Evolutionary conservation across 2,888 invertebrate species (phyloP).

Genomic region (Nomada hirtipes): DNA sequence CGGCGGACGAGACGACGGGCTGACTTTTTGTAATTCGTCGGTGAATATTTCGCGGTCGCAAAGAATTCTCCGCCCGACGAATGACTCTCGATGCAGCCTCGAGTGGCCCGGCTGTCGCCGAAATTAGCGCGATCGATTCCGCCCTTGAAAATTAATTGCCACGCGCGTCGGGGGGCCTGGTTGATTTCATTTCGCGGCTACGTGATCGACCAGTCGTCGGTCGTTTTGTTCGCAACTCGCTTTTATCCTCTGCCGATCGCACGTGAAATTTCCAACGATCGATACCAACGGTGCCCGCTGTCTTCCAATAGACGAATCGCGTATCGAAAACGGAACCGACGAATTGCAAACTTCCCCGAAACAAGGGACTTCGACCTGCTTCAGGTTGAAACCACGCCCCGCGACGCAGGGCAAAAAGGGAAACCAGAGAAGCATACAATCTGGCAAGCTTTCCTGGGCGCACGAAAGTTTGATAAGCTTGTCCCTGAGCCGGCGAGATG

Average conservation of each 20-base stretch:
- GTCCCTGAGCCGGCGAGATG: slow-evolving; percentile 9
- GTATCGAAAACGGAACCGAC: too few species aligned
- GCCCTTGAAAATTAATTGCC: slow-evolving; percentile 66
- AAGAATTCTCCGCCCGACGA: slow-evolving; percentile 53
- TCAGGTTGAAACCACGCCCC: too few species aligned
- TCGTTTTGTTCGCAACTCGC: slow-evolving; percentile 48
- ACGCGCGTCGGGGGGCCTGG: slow-evolving; percentile 49
- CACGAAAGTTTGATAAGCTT: slow-evolving; percentile 46
- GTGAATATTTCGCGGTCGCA: slow-evolving; percentile 42
- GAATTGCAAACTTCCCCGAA: too few species aligned
- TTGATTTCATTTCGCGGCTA: slow-evolving; percentile 63
- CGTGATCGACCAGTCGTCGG: slow-evolving; percentile 11
- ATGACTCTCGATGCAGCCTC: slow-evolving; percentile 45
- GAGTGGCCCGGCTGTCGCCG: slow-evolving; percentile 45
- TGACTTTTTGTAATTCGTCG: not conserved
- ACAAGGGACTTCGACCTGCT: too few species aligned
- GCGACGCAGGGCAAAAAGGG: too few species aligned
- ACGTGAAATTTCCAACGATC: slow-evolving; percentile 25
- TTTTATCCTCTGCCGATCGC: slow-evolving; percentile 20
- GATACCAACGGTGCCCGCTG: not conserved
- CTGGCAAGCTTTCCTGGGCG: not conserved
- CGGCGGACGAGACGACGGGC: not conserved
- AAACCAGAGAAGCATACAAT: not conserved
- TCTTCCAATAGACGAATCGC: not conserved
- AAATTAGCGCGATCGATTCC: slow-evolving; percentile 68